phyloP scores from a whole-genome alignment of 2,797 vertebrate genomes.

The Masticophis lateralis region DNA sequence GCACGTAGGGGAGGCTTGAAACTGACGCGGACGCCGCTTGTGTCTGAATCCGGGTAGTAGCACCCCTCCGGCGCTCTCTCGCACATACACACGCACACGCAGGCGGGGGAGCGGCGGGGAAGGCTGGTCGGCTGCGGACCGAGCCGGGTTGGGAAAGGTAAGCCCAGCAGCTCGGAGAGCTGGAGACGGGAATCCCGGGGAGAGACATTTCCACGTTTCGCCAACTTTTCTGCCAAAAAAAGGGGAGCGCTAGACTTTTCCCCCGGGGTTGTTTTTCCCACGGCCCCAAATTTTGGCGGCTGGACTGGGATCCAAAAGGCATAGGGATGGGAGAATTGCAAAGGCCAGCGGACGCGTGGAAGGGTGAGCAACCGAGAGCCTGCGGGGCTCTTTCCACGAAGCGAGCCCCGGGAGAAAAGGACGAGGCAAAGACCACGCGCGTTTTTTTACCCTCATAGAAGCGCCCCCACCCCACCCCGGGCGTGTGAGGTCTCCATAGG shows the following conservation, averaged over 20 bases:
- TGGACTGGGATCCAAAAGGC: background rate
- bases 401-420: background rate
- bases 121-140: background rate
- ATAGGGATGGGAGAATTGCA: background rate
- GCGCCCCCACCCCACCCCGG: background rate
- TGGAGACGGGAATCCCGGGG: background rate
- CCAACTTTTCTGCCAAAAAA: background rate
- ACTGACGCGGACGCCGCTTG: conserved; percentile 42
- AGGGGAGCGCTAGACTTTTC: background rate
- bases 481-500: background rate
- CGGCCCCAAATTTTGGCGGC: background rate
- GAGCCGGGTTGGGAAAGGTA: background rate
- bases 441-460: background rate
- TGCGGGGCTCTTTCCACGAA: background rate
- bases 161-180: background rate
- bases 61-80: background rate
- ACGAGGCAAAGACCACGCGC: background rate
- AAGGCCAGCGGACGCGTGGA: background rate
- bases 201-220: background rate
- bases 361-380: background rate
- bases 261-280: background rate
- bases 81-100: background rate
- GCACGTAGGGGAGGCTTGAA: conserved; percentile 45
- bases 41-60: conserved; percentile 30
- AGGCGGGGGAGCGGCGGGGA: background rate